Conservation (phyloP, 2,888 invertebrate genomes). For the Lucinisca nassula region DNA sequence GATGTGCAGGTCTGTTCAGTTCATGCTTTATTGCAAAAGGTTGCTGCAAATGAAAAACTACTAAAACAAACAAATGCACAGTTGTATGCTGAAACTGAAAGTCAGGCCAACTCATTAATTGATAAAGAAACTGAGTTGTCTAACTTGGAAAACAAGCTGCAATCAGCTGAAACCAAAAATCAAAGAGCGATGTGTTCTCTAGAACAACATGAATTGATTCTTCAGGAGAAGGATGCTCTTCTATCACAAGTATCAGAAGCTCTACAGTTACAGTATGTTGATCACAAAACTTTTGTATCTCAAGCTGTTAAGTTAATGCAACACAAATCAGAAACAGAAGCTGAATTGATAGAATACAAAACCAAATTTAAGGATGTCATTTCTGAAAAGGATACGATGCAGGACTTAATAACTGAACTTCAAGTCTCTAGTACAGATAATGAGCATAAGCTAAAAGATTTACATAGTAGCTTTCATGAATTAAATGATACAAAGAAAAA, state of each 20-base stretch:
- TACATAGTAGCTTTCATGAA: background rate
- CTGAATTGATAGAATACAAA: background rate
- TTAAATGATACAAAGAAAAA: background rate
- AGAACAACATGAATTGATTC: background rate
- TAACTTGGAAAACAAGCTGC: background rate
- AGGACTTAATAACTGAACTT: background rate
- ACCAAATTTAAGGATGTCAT: background rate
- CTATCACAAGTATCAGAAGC: background rate
- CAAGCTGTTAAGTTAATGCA: background rate
- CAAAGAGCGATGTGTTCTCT: background rate
- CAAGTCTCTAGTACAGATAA: background rate
- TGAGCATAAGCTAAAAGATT: background rate
- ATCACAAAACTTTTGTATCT: background rate
- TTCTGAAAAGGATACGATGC: background rate
- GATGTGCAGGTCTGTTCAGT: background rate
- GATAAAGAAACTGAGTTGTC: background rate
- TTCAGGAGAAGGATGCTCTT: background rate
- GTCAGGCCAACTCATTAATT: background rate
- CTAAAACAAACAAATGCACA: background rate
- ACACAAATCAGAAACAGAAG: background rate
- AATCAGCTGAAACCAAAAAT: background rate
- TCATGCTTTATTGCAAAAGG: background rate
- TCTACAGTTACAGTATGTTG: background rate
- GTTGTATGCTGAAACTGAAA: background rate
- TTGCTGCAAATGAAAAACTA: background rate